Conservation (phyloP, 2,888 invertebrate species). For the Aphrophora alni region DNA sequence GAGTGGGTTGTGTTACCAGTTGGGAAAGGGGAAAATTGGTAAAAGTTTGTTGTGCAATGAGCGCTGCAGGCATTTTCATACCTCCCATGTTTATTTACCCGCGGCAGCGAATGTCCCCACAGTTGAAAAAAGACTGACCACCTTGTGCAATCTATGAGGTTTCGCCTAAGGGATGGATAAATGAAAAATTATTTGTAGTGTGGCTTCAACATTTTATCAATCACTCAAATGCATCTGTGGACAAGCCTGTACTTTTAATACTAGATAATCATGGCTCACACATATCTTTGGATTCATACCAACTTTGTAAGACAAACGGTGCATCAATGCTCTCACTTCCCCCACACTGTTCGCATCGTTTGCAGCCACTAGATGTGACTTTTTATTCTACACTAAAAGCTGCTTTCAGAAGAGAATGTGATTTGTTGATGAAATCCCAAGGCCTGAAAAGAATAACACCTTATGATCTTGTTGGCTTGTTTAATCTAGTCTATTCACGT, state of each 20-base stretch:
- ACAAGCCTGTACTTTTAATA: slow-evolving; percentile 53
- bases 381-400: too few relatives aligned
- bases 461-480: too few relatives aligned
- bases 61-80: not conserved
- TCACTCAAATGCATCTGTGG: slow-evolving; percentile 52
- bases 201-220: slow-evolving; percentile 52
- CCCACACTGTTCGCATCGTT: too few relatives aligned
- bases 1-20: not conserved
- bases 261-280: slow-evolving; percentile 53
- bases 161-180: not conserved
- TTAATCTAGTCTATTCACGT: too few relatives aligned
- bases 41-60: not conserved
- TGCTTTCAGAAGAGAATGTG: too few relatives aligned
- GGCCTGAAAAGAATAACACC: too few relatives aligned
- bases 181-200: too few relatives aligned
- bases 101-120: slow-evolving; percentile 56
- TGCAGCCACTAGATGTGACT: slow-evolving; percentile 49
- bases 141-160: not conserved
- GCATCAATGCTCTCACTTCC: slow-evolving; percentile 50
- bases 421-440: too few relatives aligned
- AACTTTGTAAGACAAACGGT: slow-evolving; percentile 47
- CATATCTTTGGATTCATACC: slow-evolving; percentile 43
- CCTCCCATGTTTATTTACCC: slow-evolving; percentile 41
- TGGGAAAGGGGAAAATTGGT: slow-evolving; percentile 2
- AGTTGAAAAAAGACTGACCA: slow-evolving; percentile 39